phyloP scores from a whole-genome alignment of 2,888 invertebrate species.

The Drosophila gaucha region DNA sequence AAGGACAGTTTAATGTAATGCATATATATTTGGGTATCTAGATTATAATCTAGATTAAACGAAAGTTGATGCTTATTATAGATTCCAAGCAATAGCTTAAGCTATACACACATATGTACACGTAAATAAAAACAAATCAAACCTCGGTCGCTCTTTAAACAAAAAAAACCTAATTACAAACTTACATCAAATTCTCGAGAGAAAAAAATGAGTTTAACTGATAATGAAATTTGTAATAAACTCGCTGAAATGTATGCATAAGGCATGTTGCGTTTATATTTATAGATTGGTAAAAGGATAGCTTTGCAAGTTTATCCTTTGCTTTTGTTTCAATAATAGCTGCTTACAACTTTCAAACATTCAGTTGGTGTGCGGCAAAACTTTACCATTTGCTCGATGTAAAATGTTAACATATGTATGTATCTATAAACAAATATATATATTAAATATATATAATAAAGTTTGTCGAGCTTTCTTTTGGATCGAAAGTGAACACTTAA shows the following conservation, averaged over 20 bases:
- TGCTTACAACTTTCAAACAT: background rate
- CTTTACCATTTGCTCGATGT: too few species aligned
- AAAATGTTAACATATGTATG: too few species aligned
- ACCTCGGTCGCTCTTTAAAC: slow-evolving; percentile 12
- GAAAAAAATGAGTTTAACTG: background rate
- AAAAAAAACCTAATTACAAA: background rate
- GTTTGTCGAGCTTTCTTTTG: too few species aligned
- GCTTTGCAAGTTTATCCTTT: background rate
- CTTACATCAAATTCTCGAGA: background rate
- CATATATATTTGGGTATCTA: slow-evolving; percentile 38
- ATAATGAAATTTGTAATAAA: slow-evolving; percentile 7
- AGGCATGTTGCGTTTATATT: background rate
- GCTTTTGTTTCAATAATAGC: background rate
- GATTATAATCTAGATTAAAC: slow-evolving; percentile 39
- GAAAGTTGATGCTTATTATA: slow-evolving; percentile 47
- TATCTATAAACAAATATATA: too few species aligned
- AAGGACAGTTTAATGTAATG: slow-evolving; percentile 25
- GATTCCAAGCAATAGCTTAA: slow-evolving; percentile 60
- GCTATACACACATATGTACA: slow-evolving; percentile 34
- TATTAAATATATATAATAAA: too few species aligned
- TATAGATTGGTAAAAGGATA: background rate
- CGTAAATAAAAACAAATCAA: slow-evolving; percentile 25
- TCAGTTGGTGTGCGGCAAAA: background rate
- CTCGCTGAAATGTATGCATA: background rate
- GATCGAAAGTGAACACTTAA: too few species aligned